Conservation (phyloP, 92 coral and sea anemone species). For the Epizoanthus scotinus region DNA sequence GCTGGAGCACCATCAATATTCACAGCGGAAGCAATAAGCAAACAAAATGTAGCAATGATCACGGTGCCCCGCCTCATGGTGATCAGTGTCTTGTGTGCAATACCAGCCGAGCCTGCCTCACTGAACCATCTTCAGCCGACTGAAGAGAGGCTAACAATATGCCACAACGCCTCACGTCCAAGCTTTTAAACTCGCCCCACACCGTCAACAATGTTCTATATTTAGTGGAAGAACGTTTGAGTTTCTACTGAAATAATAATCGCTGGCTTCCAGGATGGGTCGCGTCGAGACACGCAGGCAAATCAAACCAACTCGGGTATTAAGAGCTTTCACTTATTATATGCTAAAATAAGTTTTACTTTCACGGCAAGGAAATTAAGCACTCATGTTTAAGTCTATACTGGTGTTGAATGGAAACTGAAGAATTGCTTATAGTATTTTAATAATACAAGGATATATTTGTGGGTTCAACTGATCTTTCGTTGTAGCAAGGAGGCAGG, state of each 20-base stretch:
- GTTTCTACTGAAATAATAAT: background rate
- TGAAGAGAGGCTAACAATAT: background rate
- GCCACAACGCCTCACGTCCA: background rate
- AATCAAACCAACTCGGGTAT: background rate
- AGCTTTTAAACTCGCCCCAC: background rate
- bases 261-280: background rate
- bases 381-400: background rate
- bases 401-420: background rate
- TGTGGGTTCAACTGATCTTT: background rate
- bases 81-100: background rate
- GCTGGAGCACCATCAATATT: background rate
- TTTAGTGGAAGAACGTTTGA: constrained; percentile 11
- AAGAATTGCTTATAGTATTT: background rate
- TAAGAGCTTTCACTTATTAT: background rate
- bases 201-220: background rate
- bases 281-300: constrained; percentile 9
- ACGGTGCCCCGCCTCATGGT: background rate
- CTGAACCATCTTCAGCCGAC: background rate
- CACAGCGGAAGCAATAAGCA: background rate
- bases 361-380: background rate
- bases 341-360: no score
- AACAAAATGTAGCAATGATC: background rate
- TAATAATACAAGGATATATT: no score
- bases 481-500: background rate
- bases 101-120: background rate